Base-by-base conservation (phyloP, 2,113 vertebrate species). In the Lepus americanus region DNA sequence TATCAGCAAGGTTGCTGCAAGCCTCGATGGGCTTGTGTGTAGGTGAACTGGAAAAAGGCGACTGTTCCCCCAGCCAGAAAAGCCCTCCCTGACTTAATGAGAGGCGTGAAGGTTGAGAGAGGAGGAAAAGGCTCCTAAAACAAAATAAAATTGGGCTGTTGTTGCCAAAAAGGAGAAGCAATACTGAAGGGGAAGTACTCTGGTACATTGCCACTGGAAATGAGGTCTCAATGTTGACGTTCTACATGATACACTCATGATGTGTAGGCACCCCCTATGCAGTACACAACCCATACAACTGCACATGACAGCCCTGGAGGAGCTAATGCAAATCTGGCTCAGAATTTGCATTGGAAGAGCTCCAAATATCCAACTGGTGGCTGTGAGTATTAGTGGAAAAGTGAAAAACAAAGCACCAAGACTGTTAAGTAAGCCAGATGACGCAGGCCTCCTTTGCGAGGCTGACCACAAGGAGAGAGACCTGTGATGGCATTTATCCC, bases 351-450 rank as follows among this genome's bases (percentile, higher is more conserved):
- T 3, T 92, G 33, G 51, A 91, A 78, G 82, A 63, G 17, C 55
- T 88, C 51, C 61, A 33, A 92, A 59, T 16, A 79, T 74, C 69
- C 63, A 78, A 87, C 5, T 76, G 86, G 82, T 92, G 67, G 20
- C 63, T 81, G 29, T n/a, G 77, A 25, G 5, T 51, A 27, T 39
- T 74, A 25, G 33, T 70, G 13, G 73, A 27, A 69, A 90, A 87
- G 77, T 74, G 55, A 31, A 78, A 95, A 87, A 66, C 70, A 93
- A n/a, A 86, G 27, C 51, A 55, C 27, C 39, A 84, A 89, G 22
- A 31, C 17, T n/a, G 0, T 55, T 87, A 78, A 82, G 55, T 59
- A 39, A 92, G 55, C 53, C 85, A 66, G 22, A 31, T 49, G 76
- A 51, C 5, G 6, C 31, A 31, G 67, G 12, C 39, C 49, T 87